phyloP scores from a whole-genome alignment of 2,888 invertebrate species.

The Stomorhina lunata region DNA sequence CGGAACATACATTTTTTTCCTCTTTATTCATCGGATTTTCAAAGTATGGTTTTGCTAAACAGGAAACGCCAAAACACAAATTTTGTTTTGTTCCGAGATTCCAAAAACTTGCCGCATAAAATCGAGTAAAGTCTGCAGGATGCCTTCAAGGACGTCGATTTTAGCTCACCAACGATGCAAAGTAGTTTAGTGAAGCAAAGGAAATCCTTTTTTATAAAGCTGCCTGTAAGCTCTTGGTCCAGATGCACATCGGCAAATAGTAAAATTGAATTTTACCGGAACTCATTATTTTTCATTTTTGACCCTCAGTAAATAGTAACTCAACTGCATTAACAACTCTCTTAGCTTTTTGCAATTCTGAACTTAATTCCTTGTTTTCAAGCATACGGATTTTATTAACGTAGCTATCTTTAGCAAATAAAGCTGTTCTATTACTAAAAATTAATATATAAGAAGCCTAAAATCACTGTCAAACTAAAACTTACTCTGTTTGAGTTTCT shows the following conservation, averaged over 20 bases:
- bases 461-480: too few relatives aligned
- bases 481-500: too few relatives aligned
- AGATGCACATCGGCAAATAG: neutral
- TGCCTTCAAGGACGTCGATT: neutral
- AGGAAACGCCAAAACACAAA: constrained; percentile 35
- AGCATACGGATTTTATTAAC: neutral
- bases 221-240: neutral
- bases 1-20: constrained; percentile 11
- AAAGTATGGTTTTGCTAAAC: constrained; percentile 30
- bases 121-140: neutral
- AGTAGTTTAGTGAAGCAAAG: neutral
- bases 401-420: too few relatives aligned
- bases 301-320: neutral
- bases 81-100: constrained; percentile 3
- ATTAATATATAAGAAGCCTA: too few relatives aligned
- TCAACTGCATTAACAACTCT: neutral
- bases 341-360: neutral
- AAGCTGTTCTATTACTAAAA: too few relatives aligned
- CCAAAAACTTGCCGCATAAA: neutral
- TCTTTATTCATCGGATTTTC: neutral
- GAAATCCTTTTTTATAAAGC: neutral
- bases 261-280: neutral
- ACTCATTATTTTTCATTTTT: neutral
- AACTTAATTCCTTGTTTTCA: neutral
- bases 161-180: neutral